Percentiles rank a stretch among this genome's conserved stretches.
phyloP scores from a whole-genome alignment of 1,140 invertebrate species.

The Patella vulgata region DNA sequence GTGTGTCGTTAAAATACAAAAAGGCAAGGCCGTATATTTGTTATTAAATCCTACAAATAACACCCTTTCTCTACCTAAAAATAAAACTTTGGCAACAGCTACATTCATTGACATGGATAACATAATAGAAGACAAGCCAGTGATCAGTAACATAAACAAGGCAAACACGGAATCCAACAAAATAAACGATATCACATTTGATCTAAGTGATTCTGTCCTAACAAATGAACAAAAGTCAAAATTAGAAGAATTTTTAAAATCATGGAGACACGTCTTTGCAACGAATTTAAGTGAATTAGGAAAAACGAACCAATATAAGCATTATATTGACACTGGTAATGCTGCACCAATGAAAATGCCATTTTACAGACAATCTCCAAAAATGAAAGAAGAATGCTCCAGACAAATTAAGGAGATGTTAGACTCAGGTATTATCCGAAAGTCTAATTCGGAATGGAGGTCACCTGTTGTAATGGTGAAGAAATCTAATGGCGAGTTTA shows the following conservation, averaged over 20 bases:
- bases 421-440: slow-evolving; percentile 18
- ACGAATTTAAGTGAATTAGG: slow-evolving; percentile 19
- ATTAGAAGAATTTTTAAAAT: slow-evolving; percentile 1
- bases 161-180: neutral
- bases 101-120: no score
- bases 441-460: slow-evolving; percentile 21
- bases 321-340: slow-evolving; percentile 22
- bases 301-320: slow-evolving; percentile 2
- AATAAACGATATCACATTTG: slow-evolving; percentile 8
- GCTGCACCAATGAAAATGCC: slow-evolving; percentile 13
- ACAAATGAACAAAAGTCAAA: slow-evolving; percentile 8
- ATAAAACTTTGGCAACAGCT: no score
- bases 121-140: neutral
- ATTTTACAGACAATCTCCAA: no score
- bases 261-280: slow-evolving; percentile 15
- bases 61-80: no score
- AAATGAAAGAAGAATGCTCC: slow-evolving; percentile 15
- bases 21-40: no score
- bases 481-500: slow-evolving; percentile 24
- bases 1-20: no score
- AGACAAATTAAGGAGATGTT: slow-evolving; percentile 24
- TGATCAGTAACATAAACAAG: neutral
- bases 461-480: slow-evolving; percentile 36
- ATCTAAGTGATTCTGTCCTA: slow-evolving; percentile 17
- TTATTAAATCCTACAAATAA: no score